Base-by-base conservation (phyloP, 2,888 invertebrate genomes). In the Caenorhabditis becei region DNA sequence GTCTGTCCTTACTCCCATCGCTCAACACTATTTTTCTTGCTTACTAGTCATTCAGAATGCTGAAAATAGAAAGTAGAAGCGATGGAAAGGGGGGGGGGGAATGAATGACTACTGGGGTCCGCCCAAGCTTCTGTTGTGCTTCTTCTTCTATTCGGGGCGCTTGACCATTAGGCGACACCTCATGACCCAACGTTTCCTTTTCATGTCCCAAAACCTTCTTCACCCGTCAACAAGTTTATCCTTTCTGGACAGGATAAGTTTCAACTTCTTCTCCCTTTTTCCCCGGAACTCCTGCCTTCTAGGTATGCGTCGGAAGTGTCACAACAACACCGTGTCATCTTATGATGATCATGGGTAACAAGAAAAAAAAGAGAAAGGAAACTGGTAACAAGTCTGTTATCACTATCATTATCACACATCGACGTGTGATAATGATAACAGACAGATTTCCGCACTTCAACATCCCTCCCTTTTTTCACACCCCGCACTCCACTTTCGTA, bases 41-140 rank as follows among this genome's bases (percentile, higher is more conserved):
- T 56, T 70, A 61, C 61, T 70, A 70, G 71, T 62, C 71, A 62
- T 54, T 62, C 54, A 16, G 71, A 71, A 62, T 44, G 71, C 71
- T 71, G 71, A 71, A 71, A 71, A 71, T 71, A 71, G 71, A 62
- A 71, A 32, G 51, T 49, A 24, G 49, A 41, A 53, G 62, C 51
- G 44, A 16, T 24, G 65, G 26, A 32, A 49, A 18, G 47, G 44
- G 26, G 11, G 23, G 47, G 11, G 69, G 47, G 49, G 41, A 41
- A 51, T 70, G 61, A 53, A 70, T 61, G 41, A 51, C 61, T 70
- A 49, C 54, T 54, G 37, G 51, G 59, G 49, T 24, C 37, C 69
- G 35, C 5, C 59, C 24, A 7, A 18, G 1, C 10, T 32, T 49
- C 16, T 59, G 16, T 18, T 41, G 16, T 24, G 26, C 18, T 66